These are phyloP conservation scores for Argyresthia albistria DNA, from an alignment of 2,888 invertebrate genomes.

Conservation along the genomic window DNA sequence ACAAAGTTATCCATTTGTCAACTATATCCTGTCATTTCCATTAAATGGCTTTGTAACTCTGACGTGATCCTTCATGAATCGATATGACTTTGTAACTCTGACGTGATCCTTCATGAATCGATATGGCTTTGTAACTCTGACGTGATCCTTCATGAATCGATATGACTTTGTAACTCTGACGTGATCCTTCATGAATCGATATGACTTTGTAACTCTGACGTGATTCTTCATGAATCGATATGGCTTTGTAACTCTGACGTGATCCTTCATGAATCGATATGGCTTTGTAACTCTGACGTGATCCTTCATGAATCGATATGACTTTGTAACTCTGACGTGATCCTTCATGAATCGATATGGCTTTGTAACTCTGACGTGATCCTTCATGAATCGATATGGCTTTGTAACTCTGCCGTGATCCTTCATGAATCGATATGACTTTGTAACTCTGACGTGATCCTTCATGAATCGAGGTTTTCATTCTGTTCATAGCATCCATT, in stretches of 20 bases:
- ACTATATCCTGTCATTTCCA: conserved; percentile 47
- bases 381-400: conserved; percentile 10
- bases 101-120: background rate
- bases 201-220: conserved; percentile 6
- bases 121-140: conserved; percentile 6
- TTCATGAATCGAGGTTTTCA: background rate
- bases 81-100: conserved; percentile 5
- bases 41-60: conserved; percentile 13
- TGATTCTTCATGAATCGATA: conserved; percentile 8
- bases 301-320: conserved; percentile 9
- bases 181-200: background rate
- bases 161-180: conserved; percentile 5
- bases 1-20: background rate
- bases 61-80: background rate
- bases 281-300: background rate
- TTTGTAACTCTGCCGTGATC: background rate
- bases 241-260: background rate
- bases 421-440: conserved; percentile 10
- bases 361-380: background rate
- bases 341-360: conserved; percentile 9
- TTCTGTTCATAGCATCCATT: too few species aligned
- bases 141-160: background rate
- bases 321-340: background rate
- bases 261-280: conserved; percentile 9
- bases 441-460: background rate